A percentile compares a stretch with the other conserved stretches of the same genome.
These are phyloP conservation scores for Autographa gamma DNA, from an alignment of 2,888 invertebrate genomes.

Conservation along the genomic window DNA sequence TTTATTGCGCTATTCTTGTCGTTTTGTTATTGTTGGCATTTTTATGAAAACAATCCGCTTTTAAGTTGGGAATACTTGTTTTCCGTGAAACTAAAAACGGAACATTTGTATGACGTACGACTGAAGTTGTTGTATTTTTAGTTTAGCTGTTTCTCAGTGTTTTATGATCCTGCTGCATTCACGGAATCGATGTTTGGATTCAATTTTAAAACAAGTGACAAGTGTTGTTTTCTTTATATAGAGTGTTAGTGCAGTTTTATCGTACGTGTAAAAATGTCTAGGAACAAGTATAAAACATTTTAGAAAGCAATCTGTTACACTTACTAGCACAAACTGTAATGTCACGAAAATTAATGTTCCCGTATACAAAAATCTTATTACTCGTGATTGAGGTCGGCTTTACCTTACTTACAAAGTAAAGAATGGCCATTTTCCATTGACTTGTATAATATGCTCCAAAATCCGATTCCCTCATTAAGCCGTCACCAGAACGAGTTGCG, in stretches of 20 bases:
- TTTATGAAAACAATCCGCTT: conserved; percentile 42
- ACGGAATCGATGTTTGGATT: neutral
- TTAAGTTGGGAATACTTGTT: conserved; percentile 28
- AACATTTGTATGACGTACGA: conserved; percentile 3
- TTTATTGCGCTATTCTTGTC: conserved; percentile 59
- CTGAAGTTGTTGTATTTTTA: neutral
- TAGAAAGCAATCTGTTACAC: no score
- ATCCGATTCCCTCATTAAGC: conserved; percentile 57
- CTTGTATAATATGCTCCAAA: conserved; percentile 30
- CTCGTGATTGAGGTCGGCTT: neutral
- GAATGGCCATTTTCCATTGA: neutral
- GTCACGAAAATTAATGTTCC: neutral
- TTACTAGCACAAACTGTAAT: neutral
- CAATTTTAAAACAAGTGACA: neutral
- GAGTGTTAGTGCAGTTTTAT: no score
- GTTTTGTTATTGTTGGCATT: conserved; percentile 53
- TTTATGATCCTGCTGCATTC: neutral
- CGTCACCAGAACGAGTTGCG: conserved; percentile 58
- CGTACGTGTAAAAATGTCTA: no score
- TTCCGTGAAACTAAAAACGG: conserved; percentile 30
- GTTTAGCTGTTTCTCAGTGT: neutral
- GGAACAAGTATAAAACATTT: no score
- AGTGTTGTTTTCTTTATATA: no score
- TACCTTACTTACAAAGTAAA: conserved; percentile 6
- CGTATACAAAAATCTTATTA: neutral